Evolutionary conservation across 2,113 vertebrate species (phyloP).

Genomic region (Symphodus melops): DNA sequence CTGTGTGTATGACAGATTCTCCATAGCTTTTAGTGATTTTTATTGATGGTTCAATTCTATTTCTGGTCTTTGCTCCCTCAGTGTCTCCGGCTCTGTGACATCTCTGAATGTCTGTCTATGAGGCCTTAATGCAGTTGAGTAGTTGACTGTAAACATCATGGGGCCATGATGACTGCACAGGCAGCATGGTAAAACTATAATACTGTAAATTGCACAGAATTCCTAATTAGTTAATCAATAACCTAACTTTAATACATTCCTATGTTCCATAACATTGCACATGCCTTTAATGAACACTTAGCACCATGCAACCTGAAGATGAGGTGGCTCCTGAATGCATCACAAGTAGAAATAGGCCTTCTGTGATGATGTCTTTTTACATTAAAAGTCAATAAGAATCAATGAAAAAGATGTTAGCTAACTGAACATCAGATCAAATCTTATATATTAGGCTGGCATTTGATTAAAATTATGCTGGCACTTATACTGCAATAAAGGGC

Average conservation of each 20-base stretch:
- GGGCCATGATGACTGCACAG: slow-evolving; percentile 66
- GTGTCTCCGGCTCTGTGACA: slow-evolving; percentile 53
- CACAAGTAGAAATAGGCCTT: slow-evolving; percentile 63
- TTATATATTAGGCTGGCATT: slow-evolving; percentile 62
- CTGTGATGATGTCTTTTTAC: slow-evolving; percentile 44
- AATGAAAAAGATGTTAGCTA: slow-evolving; percentile 30
- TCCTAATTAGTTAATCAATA: slow-evolving; percentile 67
- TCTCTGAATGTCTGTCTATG: slow-evolving; percentile 59
- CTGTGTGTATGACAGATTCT: slow-evolving; percentile 7
- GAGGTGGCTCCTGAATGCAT: slow-evolving; percentile 72
- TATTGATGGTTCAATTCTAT: slow-evolving; percentile 34
- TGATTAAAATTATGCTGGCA: slow-evolving; percentile 63
- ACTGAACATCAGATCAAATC: slow-evolving; percentile 38
- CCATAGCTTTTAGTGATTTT: slow-evolving; percentile 36
- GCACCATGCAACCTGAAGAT: slow-evolving; percentile 84
- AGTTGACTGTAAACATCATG: slow-evolving; percentile 64
- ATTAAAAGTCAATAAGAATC: slow-evolving; percentile 45
- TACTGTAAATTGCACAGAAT: slow-evolving; percentile 68
- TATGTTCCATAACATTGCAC: slow-evolving; percentile 79
- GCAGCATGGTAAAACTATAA: slow-evolving; percentile 63
- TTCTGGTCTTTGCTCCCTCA: slow-evolving; percentile 33
- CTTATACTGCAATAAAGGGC: slow-evolving; percentile 37
- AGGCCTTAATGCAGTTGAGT: slow-evolving; percentile 54
- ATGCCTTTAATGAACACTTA: slow-evolving; percentile 82
- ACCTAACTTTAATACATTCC: slow-evolving; percentile 78